Base-by-base conservation (phyloP, 2,113 vertebrate species). In the Propithecus coquereli region DNA sequence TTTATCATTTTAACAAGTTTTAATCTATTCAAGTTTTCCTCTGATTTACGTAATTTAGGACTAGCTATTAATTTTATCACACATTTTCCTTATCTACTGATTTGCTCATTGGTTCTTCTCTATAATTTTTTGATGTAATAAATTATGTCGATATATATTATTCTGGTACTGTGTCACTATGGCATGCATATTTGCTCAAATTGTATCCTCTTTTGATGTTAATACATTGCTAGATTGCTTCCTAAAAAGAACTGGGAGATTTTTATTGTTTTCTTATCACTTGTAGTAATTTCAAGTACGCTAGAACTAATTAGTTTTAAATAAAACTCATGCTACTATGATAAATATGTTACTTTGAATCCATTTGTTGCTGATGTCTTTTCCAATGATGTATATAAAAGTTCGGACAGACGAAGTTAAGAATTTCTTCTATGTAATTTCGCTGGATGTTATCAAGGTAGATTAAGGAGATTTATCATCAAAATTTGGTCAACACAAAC, bases 331-430 rank as follows among this genome's bases (percentile, higher is more conserved):
- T n/a, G 5, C 70, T 61, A 61, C 27, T 74, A 7, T 30, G 43
- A 54, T 34, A 66, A 80, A 80, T n/a, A 68, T 43, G 4, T 37
- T 80, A 34, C n/a, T 43, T 6, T 43, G 7, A 80, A 66, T 90
- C n/a, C 18, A 30, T 43, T 4, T 68, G 18, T 50, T 43, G 61
- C 8, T 66, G 18, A 20, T 79, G 54, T 16, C 40, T 50, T 74
- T 25, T 68, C 47, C 65, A 43, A 9, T 25, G 27, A 68, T 27
- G 2, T 43, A 50, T 25, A 59, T 99, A 77, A 99, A 99, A 99
- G 99, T 99, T 86, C 99, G 99, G 99, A 99, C 99, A 99, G 99
- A 99, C 79, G 99, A 99, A 96, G 99, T 99, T 96, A 99, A 99
- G 98, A 99, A 99, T 97, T 99, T 99, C 94, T 99, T 99, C 98